phyloP scores from a whole-genome alignment of 92 coral and sea anemone genomes.

The Actinernus sp. region DNA sequence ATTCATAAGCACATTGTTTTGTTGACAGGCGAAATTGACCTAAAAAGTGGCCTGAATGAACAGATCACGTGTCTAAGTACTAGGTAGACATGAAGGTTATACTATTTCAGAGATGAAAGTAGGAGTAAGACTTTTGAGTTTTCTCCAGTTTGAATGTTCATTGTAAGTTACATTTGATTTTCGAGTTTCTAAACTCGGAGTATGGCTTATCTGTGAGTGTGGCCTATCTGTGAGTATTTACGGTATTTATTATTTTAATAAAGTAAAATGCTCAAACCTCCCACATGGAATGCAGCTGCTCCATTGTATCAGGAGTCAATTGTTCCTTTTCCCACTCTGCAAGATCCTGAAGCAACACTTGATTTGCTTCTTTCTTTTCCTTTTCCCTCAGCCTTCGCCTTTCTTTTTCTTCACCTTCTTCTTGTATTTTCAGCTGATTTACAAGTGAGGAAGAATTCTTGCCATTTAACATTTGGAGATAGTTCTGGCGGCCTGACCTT shows the following conservation, averaged over 20 bases:
- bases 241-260: slow-evolving; percentile 71
- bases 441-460: slow-evolving; percentile 83
- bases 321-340: slow-evolving; percentile 91
- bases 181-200: too few relatives aligned
- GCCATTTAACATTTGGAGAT: slow-evolving; percentile 75
- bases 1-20: too few relatives aligned
- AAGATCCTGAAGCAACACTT: slow-evolving; percentile 90
- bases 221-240: too few relatives aligned
- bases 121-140: too few relatives aligned
- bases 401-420: slow-evolving; percentile 88
- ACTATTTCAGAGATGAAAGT: too few relatives aligned
- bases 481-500: slow-evolving; percentile 67
- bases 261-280: slow-evolving; percentile 51
- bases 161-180: too few relatives aligned
- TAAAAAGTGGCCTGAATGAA: too few relatives aligned
- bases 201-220: too few relatives aligned
- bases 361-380: slow-evolving; percentile 94
- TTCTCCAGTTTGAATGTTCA: too few relatives aligned
- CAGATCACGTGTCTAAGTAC: too few relatives aligned
- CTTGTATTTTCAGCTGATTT: slow-evolving; percentile 82
- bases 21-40: too few relatives aligned
- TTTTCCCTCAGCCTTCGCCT: slow-evolving; percentile 87
- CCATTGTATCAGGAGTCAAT: slow-evolving; percentile 54
- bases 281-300: slow-evolving; percentile 93
- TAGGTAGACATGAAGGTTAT: too few relatives aligned